Conservation (phyloP, 2,113 vertebrate species). For the Ammodytes marinus region DNA sequence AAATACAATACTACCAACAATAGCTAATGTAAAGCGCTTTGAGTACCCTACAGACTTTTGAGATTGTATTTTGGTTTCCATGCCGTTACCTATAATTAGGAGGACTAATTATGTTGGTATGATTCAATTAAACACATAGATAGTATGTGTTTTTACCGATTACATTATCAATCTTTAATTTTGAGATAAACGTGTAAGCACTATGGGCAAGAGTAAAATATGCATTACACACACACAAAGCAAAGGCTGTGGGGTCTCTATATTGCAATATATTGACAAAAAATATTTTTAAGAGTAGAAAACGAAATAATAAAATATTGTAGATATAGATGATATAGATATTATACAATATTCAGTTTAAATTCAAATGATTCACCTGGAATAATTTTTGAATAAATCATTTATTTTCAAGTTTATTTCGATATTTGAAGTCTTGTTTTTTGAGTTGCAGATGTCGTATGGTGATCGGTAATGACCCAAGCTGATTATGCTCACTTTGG, state of each 20-base stretch:
- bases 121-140: background rate
- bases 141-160: background rate
- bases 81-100: background rate
- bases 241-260: background rate
- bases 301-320: background rate
- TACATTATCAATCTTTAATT: too few relatives aligned
- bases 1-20: background rate
- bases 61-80: background rate
- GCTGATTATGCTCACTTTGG: too few relatives aligned
- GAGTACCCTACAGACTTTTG: conserved; percentile 2
- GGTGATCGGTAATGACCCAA: too few relatives aligned
- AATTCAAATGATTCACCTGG: too few relatives aligned
- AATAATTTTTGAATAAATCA: too few relatives aligned
- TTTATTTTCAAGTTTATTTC: too few relatives aligned
- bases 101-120: background rate
- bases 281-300: background rate
- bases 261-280: background rate
- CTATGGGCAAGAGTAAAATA: background rate
- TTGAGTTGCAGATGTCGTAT: too few relatives aligned
- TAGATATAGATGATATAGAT: too few relatives aligned
- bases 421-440: too few relatives aligned
- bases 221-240: background rate
- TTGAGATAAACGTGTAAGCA: background rate
- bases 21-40: background rate
- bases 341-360: too few relatives aligned